phyloP scores from a whole-genome alignment of 1,140 invertebrate genomes.

The Drosophila tropicalis region DNA sequence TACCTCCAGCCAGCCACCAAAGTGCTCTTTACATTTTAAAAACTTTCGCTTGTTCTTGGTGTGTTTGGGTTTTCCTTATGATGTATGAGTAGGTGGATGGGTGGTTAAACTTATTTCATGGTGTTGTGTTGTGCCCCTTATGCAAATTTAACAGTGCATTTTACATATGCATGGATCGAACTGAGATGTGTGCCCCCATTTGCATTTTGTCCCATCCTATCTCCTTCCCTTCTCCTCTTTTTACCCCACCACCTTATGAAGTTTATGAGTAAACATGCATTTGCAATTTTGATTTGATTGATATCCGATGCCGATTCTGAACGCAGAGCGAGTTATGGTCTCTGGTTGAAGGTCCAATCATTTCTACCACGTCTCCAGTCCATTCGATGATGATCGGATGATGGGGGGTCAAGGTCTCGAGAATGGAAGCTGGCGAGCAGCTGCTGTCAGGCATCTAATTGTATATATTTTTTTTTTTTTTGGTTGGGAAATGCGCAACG shows the following conservation, averaged over 20 bases:
- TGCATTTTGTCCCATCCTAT: constrained; percentile 30
- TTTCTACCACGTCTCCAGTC: not conserved
- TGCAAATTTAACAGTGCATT: constrained; percentile 74
- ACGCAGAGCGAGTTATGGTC: not conserved
- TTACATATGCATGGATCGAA: constrained; percentile 27
- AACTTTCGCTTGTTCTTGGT: constrained; percentile 63
- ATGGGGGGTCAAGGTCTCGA: constrained; percentile 44
- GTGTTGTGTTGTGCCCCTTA: constrained; percentile 43
- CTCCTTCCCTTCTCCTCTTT: not conserved
- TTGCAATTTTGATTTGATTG: constrained; percentile 64
- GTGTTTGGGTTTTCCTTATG: not conserved
- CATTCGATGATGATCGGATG: constrained; percentile 1
- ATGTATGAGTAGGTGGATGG: not conserved
- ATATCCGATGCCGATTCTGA: constrained; percentile 22
- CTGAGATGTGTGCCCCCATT: constrained; percentile 30
- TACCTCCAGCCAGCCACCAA: not conserved
- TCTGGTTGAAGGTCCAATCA: not conserved
- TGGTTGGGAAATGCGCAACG: not conserved
- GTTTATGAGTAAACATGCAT: constrained; percentile 19
- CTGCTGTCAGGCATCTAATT: constrained; percentile 3
- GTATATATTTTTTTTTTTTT: too few relatives aligned
- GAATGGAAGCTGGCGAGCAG: not conserved
- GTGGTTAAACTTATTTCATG: constrained; percentile 57
- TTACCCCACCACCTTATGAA: not conserved
- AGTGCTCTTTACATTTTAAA: constrained; percentile 58